Evolutionary conservation across 2,888 invertebrate species (phyloP).

Genomic region (Pyrochroa serraticornis): DNA sequence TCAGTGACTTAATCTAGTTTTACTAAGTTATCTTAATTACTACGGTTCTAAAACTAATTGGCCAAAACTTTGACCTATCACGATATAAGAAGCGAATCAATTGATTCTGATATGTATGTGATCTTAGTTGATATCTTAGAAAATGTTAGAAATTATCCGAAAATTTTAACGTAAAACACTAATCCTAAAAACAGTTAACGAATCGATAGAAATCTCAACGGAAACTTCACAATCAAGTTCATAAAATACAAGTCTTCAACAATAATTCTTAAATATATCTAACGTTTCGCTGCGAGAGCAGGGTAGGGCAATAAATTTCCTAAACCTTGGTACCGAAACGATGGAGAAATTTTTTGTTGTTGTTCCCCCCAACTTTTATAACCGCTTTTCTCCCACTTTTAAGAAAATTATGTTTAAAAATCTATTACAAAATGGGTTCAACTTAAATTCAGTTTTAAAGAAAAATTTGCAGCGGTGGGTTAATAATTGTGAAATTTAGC

Average conservation of each 20-base stretch:
- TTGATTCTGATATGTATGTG: conserved; percentile 60
- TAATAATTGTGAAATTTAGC: too few species aligned
- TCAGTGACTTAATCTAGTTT: conserved; percentile 37
- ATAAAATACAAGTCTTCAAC: neutral
- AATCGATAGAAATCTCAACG: too few species aligned
- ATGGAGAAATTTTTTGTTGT: too few species aligned
- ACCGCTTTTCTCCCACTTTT: too few species aligned
- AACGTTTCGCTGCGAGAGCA: neutral
- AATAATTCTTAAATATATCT: neutral
- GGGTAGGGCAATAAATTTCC: too few species aligned
- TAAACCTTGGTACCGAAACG: too few species aligned
- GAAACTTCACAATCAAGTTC: neutral
- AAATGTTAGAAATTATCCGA: conserved; percentile 16
- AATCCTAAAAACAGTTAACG: too few species aligned
- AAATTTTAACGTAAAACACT: conserved; percentile 18
- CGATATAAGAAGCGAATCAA: conserved; percentile 55
- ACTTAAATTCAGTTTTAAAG: too few species aligned
- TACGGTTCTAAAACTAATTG: conserved; percentile 35
- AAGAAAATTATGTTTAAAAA: too few species aligned
- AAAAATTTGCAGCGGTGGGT: too few species aligned
- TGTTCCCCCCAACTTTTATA: too few species aligned
- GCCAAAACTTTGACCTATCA: conserved; percentile 52
- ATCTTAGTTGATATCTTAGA: conserved; percentile 58
- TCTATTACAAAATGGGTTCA: too few species aligned
- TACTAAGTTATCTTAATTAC: conserved; percentile 19